Evolutionary conservation across 2,113 vertebrate species (phyloP), one percentile per base, ranked within the genome.

Genomic region (Heterocephalus glaber): DNA sequence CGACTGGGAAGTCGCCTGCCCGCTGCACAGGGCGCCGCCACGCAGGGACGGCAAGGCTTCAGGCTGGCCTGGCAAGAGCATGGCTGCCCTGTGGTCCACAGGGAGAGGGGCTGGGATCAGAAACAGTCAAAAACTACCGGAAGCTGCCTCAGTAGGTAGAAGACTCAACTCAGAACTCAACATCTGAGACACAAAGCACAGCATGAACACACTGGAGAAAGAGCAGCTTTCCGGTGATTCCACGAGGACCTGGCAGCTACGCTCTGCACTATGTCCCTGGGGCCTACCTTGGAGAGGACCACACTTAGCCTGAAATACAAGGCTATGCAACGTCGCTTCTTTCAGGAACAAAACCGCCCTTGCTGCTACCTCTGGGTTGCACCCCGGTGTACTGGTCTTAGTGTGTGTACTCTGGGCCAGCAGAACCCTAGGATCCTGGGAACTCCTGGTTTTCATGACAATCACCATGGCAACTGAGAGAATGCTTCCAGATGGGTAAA

Each of bases 71-170:
- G 33, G 22, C 5, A 90, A 94, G 28, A 72, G 35, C 13, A 24
- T 33, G 52, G 35, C 7, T 13, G 82, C 54, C n/a, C 35, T 1
- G 3, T 49, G 19, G 74, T 77, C 35, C 72, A 38, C 19, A 63
- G 24, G 26, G 7, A 17, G 44, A 47, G 26, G 24, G 4, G 1
- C 8, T n/a, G n/a, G n/a, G n/a, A n/a, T n/a, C n/a, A n/a, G n/a
- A n/a, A n/a, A n/a, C n/a, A n/a, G n/a, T 22, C 89, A 35, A 72
- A 60, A 95, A 86, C 58, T 24, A 82, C 79, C 89, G 52, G 30
- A 74, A 65, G 70, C 26, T 66, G 41, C 80, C 77, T 90, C 56
- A 63, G 2, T 30, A 66, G 79, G 49, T 2, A 81, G 26, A 38
- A 66, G 63, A 90, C 66, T 35, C 52, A 20, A 35, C 44, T 0